Evolutionary conservation across 2,888 invertebrate species (phyloP).

Genomic region (Erebia epiphron): DNA sequence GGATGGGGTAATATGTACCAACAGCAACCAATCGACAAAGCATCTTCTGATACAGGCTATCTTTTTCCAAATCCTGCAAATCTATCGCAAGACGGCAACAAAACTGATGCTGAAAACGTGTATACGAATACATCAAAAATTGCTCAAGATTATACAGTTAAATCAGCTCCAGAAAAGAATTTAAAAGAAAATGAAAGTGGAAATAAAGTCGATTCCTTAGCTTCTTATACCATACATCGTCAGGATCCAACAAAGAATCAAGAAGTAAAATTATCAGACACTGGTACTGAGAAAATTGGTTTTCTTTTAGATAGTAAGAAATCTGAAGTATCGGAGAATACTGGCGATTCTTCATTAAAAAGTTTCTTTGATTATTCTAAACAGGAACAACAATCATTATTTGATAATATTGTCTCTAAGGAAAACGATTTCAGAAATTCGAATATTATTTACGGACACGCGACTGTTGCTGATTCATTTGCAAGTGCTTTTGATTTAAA

Average conservation of each 20-base stretch:
- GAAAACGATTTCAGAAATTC: background rate
- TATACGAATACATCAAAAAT: background rate
- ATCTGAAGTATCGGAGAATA: constrained; percentile 23
- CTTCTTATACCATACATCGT: background rate
- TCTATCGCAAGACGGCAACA: background rate
- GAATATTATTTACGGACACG: background rate
- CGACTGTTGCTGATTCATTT: constrained; percentile 6
- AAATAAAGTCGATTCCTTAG: background rate
- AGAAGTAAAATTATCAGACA: background rate
- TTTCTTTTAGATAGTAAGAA: background rate
- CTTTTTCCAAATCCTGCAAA: background rate
- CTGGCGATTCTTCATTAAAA: constrained; percentile 26
- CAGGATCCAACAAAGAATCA: background rate
- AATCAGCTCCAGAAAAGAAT: background rate
- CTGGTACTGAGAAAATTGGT: background rate
- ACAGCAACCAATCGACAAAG: constrained; percentile 7
- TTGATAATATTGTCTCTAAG: background rate
- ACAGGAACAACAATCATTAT: background rate
- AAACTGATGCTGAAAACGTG: background rate
- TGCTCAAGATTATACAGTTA: background rate
- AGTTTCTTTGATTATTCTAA: constrained; percentile 28
- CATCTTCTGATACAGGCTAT: background rate
- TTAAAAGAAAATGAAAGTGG: constrained; percentile 3
- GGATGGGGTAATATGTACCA: constrained; percentile 19
- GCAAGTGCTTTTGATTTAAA: background rate